phyloP scores from a whole-genome alignment of 2,888 invertebrate genomes.

The Gasteruption jaculator region DNA sequence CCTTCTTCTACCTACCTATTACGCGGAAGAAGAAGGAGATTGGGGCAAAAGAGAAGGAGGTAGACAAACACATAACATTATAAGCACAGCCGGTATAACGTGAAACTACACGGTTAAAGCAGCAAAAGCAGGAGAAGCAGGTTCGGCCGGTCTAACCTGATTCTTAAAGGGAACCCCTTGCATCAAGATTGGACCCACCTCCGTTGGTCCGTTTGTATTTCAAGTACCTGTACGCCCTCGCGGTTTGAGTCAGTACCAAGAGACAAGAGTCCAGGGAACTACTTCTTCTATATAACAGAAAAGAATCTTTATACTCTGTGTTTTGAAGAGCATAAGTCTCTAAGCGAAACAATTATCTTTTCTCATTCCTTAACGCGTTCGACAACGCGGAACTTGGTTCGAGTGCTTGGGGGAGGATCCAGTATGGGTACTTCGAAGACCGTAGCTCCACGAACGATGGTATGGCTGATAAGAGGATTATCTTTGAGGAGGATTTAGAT shows the following conservation, averaged over 20 bases:
- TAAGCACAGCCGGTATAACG: slow-evolving; percentile 32
- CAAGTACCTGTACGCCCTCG: slow-evolving; percentile 49
- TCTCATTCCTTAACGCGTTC: too few species aligned
- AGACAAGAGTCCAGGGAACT: too few species aligned
- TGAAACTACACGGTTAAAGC: slow-evolving; percentile 26
- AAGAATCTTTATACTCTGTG: too few species aligned
- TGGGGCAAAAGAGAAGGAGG: slow-evolving; percentile 34
- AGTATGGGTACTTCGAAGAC: too few species aligned
- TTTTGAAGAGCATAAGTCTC: too few species aligned
- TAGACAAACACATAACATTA: slow-evolving; percentile 30
- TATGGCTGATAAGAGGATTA: too few species aligned
- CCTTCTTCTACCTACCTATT: slow-evolving; percentile 34
- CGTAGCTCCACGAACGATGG: too few species aligned
- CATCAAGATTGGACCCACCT: slow-evolving; percentile 49
- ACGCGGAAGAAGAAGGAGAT: slow-evolving; percentile 43
- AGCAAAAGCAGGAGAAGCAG: slow-evolving; percentile 45
- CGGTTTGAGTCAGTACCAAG: slow-evolving; percentile 36
- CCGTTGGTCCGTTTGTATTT: slow-evolving; percentile 48
- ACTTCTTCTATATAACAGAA: too few species aligned
- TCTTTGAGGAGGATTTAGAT: too few species aligned
- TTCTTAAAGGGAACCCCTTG: slow-evolving; percentile 47
- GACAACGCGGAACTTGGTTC: too few species aligned
- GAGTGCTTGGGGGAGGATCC: too few species aligned
- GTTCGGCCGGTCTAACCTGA: slow-evolving; percentile 53
- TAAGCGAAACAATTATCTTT: too few species aligned